Evolutionary conservation across 2,888 invertebrate genomes (phyloP), one percentile per base, ranked within the genome.

Genomic region (Synergus laeviventris): DNA sequence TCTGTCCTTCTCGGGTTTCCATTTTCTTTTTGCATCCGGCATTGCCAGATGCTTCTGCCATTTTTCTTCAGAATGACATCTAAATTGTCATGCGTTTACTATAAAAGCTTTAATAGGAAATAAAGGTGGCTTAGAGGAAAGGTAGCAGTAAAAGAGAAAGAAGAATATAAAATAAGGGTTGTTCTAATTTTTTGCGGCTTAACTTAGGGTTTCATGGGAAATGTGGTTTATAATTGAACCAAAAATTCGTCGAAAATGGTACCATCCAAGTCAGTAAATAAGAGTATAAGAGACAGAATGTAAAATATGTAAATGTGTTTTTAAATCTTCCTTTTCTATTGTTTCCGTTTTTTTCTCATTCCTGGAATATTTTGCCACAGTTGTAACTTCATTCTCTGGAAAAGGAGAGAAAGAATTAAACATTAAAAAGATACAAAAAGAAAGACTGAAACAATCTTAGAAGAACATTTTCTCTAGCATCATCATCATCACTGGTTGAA

Each of bases 21-120:
- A n/a, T 59, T 60, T 45, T 38, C 61, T 60, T 60, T 24, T 74
- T 42, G 42, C 18, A 8, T 7, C 59, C 39, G 39, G 42, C 45
- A 11, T 66, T 64, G 24, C 42, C 64, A 64, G 64, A 42, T 64
- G 64, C 64, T 42, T 38, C 64, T 66, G 66, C 42, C 45, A 66
- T 66, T 66, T 66, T 66, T 66, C 66, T 21, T 42, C 45, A 24
- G 66, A 66, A 66, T 66, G 45, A 45, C 45, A 66, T 66, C 45
- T 66, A 66, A 66, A 66, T 66, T 45, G 66, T 66, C 16, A 45
- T 24, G 66, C 21, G 0, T 45, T 45, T 66, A 31, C 45, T 66
- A 42, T 45, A 31, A 7, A 61, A 38, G 38, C 36, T 61, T 61
- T 61, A 61, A 36, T 61, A 61, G 38, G n/a, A 61, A 61, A 61